Evolutionary conservation across 2,888 invertebrate species (phyloP).

Genomic region (Oeneis ivallda): DNA sequence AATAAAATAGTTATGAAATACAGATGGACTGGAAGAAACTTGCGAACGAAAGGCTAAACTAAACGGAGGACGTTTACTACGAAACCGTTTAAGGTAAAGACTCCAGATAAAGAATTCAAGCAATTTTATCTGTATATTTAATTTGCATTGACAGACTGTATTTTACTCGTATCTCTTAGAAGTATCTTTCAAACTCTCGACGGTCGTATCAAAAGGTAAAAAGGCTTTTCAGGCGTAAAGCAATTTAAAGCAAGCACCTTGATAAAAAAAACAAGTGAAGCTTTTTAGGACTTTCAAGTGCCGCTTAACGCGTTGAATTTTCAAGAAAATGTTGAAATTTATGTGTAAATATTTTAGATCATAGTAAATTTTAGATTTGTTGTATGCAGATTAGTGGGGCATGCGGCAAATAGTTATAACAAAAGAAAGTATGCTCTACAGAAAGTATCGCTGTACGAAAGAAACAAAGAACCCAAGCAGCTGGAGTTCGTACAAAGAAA

Average conservation of each 20-base stretch:
- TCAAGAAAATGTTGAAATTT: background rate
- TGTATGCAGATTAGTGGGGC: slow-evolving; percentile 17
- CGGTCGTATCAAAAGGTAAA: slow-evolving; percentile 4
- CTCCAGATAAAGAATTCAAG: background rate
- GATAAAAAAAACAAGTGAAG: slow-evolving; percentile 9
- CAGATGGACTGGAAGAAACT: too few species aligned
- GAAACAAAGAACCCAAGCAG: slow-evolving; percentile 70
- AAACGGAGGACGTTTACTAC: too few species aligned
- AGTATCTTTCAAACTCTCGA: slow-evolving; percentile 1
- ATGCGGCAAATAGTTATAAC: slow-evolving; percentile 69
- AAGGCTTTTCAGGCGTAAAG: slow-evolving; percentile 5
- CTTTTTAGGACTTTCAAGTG: slow-evolving; percentile 15
- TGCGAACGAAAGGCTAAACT: too few species aligned
- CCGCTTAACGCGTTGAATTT: background rate
- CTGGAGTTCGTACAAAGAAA: slow-evolving; percentile 73
- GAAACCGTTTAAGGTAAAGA: background rate
- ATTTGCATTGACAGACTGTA: background rate
- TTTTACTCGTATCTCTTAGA: background rate
- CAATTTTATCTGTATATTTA: background rate
- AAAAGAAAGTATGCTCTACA: slow-evolving; percentile 71
- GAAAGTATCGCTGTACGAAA: slow-evolving; percentile 74
- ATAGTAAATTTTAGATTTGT: slow-evolving; percentile 34
- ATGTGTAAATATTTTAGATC: background rate
- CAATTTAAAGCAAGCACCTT: slow-evolving; percentile 4
- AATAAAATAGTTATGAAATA: too few species aligned